These are phyloP conservation scores for Linurgus olivaceus DNA, from an alignment of 2,797 vertebrate genomes.

Conservation along the genomic window DNA sequence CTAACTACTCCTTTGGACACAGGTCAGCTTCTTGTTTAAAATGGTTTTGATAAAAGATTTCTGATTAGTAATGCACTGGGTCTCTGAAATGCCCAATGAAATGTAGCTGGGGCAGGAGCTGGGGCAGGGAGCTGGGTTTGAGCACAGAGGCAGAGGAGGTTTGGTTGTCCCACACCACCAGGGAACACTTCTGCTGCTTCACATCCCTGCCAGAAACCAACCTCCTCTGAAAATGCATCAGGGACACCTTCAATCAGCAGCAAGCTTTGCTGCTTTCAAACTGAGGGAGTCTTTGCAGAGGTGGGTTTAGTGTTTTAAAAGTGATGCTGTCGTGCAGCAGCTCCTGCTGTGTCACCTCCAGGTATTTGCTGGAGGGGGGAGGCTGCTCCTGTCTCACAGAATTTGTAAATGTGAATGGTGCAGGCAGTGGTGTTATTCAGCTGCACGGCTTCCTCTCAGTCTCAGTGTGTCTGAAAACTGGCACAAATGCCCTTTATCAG, in stretches of 20 bases:
- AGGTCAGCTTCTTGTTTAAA: neutral
- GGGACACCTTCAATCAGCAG: neutral
- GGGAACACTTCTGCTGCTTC: neutral
- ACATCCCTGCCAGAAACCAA: neutral
- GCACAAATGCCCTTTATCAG: neutral
- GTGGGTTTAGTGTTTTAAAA: neutral
- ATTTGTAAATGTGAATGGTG: neutral
- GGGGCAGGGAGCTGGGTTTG: neutral
- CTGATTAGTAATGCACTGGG: neutral
- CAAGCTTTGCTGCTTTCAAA: neutral
- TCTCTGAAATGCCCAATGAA: neutral
- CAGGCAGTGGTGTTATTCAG: neutral
- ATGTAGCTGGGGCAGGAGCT: neutral
- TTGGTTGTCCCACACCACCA: rapidly evolving
- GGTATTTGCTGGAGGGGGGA: neutral
- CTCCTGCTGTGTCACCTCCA: neutral
- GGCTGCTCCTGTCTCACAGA: neutral
- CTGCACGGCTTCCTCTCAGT: neutral
- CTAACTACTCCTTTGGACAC: neutral
- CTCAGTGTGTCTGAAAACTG: neutral
- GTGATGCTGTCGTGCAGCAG: neutral
- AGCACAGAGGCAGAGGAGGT: rapidly evolving
- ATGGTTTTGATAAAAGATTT: neutral
- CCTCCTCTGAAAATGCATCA: neutral
- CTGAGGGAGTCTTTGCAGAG: neutral